Percentiles rank a stretch among this genome's conserved stretches.
phyloP scores from a whole-genome alignment of 2,888 invertebrate genomes.

The Lasioglossum figueresi region DNA sequence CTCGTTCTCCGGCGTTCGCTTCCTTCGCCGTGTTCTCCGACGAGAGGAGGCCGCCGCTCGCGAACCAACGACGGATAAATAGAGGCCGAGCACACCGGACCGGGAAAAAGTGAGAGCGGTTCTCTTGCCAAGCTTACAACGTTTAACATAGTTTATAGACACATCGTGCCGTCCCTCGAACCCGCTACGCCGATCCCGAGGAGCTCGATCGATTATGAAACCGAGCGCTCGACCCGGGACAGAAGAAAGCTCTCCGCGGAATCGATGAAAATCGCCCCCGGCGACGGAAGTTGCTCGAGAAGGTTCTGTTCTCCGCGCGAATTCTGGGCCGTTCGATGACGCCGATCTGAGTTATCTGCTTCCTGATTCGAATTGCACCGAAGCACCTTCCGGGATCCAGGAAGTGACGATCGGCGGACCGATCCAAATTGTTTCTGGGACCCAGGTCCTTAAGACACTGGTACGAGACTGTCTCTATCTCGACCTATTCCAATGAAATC shows the following conservation, averaged over 20 bases:
- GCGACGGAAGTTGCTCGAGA: neutral
- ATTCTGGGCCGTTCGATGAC: neutral
- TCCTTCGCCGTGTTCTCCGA: conserved; percentile 25
- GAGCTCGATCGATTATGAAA: conserved; percentile 50
- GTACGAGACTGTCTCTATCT: neutral
- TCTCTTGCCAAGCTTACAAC: conserved; percentile 43
- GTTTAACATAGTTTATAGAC: conserved; percentile 59
- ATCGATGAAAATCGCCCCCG: conserved; percentile 10
- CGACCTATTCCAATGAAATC: neutral
- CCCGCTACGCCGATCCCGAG: conserved; percentile 33
- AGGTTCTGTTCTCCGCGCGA: neutral
- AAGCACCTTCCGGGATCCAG: neutral
- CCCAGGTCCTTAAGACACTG: neutral
- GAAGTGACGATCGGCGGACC: neutral
- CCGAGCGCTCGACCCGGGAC: conserved; percentile 1
- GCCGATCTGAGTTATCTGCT: neutral
- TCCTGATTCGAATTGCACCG: neutral
- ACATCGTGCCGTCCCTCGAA: conserved; percentile 43
- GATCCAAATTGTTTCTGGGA: neutral
- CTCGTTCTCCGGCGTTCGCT: conserved; percentile 68
- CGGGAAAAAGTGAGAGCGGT: conserved; percentile 50
- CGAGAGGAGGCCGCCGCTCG: conserved; percentile 19
- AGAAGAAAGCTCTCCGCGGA: neutral
- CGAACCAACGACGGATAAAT: conserved; percentile 50
- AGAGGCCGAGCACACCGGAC: conserved; percentile 12